Conservation (phyloP, 2,888 invertebrate species). For the Meandrusa payeni region DNA sequence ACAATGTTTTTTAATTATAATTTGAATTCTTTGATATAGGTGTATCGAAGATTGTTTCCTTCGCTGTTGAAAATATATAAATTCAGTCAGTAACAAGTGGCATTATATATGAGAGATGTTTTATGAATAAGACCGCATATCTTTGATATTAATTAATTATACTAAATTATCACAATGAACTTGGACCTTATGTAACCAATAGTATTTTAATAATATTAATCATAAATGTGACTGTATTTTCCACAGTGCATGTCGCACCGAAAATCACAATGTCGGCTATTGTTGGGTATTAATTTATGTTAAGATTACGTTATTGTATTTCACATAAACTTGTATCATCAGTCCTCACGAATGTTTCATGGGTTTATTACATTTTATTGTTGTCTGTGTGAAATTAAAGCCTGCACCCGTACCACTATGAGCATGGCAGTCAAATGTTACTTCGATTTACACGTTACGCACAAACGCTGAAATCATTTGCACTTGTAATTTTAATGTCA, state of each 20-base stretch:
- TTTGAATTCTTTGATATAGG: too few relatives aligned
- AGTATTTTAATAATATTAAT: conserved; percentile 30
- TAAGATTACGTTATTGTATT: conserved; percentile 43
- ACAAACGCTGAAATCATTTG: conserved; percentile 34
- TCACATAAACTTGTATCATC: conserved; percentile 47
- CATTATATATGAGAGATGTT: too few relatives aligned
- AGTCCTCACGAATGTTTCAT: conserved; percentile 20
- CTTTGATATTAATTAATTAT: too few relatives aligned
- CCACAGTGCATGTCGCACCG: conserved; percentile 76
- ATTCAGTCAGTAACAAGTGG: too few relatives aligned
- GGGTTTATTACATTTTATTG: conserved; percentile 24
- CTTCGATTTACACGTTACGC: conserved; percentile 44
- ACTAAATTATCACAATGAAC: conserved; percentile 1
- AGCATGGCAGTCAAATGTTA: conserved; percentile 62
- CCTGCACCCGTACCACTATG: conserved; percentile 77
- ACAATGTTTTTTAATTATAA: too few relatives aligned
- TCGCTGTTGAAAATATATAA: too few relatives aligned
- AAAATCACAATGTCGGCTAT: conserved; percentile 63
- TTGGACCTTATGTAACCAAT: conserved; percentile 23
- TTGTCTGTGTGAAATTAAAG: conserved; percentile 58
- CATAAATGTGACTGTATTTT: conserved; percentile 46
- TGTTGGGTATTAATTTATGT: conserved; percentile 56
- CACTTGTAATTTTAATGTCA: conserved; percentile 38
- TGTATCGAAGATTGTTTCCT: too few relatives aligned
- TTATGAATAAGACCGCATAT: too few relatives aligned